Evolutionary conservation across 2,797 vertebrate genomes (phyloP), one percentile per base, ranked within the genome.

Genomic region (Sardinella longiceps): DNA sequence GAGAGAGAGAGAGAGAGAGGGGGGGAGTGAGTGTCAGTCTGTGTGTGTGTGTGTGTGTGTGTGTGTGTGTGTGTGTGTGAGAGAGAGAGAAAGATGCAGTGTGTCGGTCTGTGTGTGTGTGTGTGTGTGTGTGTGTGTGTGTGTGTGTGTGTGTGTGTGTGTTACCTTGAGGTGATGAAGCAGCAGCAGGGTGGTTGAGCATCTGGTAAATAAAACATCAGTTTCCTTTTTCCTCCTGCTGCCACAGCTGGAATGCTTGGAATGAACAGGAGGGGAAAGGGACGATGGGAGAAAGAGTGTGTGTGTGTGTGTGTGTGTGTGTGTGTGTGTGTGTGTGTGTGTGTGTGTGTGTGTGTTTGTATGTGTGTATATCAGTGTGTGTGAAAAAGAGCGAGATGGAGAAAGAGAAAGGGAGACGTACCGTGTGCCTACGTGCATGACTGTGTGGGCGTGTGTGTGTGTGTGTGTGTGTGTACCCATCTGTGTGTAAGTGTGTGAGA

Each of bases 101-200:
- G 56, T 25, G n/a, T 60, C 3, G 1, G 23, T n/a, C 1, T 60
- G 51, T 18, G 14, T 53, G 51, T 53, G 51, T 18, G 14, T 53
- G 51, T 66, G 56, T 60, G 56, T 60, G 56, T 60, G 63, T 70
- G 63, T 66, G 63, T 66, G 63, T 66, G 28, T 33, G 28, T 66
- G 63, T 30, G 25, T 60, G 56, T 60, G 58, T 60, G 58, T 60
- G 58, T 60, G 7, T 60, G 58, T 58, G 7, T 63, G 53, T 56
- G 58, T 74, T n/a, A 60, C n/a, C 56, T 25, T 60, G 56, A 43
- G 46, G 63, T 50, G 50, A 51, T 63, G 18, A 82, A 82, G 25
- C 88, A 87, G 25, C 88, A 87, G 91, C 63, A 82, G 81, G 39
- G 14, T 74, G 15, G 30, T 14, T 70, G 14, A 74, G 66, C 66